Evolutionary conservation across 1,140 invertebrate species (phyloP).

Genomic region (Drosophila athabasca): DNA sequence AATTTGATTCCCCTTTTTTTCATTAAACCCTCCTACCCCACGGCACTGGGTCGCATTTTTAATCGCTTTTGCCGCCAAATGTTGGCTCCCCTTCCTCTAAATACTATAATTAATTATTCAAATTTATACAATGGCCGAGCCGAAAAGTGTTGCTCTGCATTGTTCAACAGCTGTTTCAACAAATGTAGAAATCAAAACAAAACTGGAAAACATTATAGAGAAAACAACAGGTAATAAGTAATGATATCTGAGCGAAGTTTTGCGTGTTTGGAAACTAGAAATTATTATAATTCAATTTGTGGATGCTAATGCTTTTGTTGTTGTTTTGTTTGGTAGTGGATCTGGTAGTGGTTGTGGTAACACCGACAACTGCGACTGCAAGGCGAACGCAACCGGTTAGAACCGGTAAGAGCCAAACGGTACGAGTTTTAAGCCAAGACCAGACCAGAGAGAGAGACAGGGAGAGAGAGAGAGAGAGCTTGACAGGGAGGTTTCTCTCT

Average conservation of each 20-base stretch:
- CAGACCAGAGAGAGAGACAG: too few relatives aligned
- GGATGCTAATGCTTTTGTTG: conserved; percentile 11
- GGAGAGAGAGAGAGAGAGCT: conserved; percentile 7
- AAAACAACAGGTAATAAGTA: background rate
- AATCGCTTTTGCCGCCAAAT: too few relatives aligned
- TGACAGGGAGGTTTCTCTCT: conserved; percentile 11
- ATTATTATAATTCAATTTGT: conserved; percentile 65
- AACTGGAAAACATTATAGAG: conserved; percentile 33
- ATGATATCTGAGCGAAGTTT: conserved; percentile 1
- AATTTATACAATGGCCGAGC: conserved; percentile 25
- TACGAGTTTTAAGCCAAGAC: conserved; percentile 43
- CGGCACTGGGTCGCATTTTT: too few relatives aligned
- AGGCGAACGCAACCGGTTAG: conserved; percentile 59
- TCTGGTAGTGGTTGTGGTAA: conserved; percentile 38
- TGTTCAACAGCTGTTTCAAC: conserved; percentile 40
- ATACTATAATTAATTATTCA: conserved; percentile 13
- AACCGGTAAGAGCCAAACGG: conserved; percentile 60
- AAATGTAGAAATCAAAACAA: conserved; percentile 49
- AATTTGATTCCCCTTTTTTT: too few relatives aligned
- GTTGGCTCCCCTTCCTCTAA: conserved; percentile 3
- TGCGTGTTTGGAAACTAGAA: conserved; percentile 34
- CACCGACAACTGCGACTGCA: conserved; percentile 34
- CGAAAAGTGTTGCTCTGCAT: conserved; percentile 1
- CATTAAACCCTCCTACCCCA: too few relatives aligned
- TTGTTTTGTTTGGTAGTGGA: conserved; percentile 2